Evolutionary conservation across 2,113 vertebrate species (phyloP).

Genomic region (Malurus elegans): DNA sequence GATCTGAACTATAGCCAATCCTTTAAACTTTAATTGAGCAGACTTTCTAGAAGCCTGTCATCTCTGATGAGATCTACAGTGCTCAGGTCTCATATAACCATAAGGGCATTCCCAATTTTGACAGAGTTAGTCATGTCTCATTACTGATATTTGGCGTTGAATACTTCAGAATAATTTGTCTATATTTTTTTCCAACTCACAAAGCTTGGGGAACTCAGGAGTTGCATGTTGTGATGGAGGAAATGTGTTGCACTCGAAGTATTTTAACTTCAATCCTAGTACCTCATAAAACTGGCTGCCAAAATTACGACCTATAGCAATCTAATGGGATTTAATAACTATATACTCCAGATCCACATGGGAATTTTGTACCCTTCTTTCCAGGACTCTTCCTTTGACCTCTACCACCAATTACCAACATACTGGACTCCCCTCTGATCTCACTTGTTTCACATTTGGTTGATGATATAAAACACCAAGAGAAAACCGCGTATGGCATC

Average conservation of each 20-base stretch:
- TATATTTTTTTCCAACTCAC: not conserved
- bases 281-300: not conserved
- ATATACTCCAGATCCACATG: not conserved
- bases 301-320: not conserved
- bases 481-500: not conserved
- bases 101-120: not conserved
- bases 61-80: not conserved
- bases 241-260: not conserved
- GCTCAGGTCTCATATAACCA: not conserved
- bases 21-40: not conserved
- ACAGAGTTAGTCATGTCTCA: not conserved
- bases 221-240: not conserved
- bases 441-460: not conserved
- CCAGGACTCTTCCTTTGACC: not conserved
- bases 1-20: not conserved
- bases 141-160: not conserved
- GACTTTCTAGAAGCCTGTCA: not conserved
- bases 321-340: not conserved
- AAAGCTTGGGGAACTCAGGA: not conserved
- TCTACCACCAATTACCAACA: not conserved
- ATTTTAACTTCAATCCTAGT: not conserved
- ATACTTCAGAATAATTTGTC: not conserved
- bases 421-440: not conserved
- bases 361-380: not conserved
- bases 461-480: not conserved